Conservation (phyloP, 1,140 invertebrate genomes). For the Trichonephila clavipes region DNA sequence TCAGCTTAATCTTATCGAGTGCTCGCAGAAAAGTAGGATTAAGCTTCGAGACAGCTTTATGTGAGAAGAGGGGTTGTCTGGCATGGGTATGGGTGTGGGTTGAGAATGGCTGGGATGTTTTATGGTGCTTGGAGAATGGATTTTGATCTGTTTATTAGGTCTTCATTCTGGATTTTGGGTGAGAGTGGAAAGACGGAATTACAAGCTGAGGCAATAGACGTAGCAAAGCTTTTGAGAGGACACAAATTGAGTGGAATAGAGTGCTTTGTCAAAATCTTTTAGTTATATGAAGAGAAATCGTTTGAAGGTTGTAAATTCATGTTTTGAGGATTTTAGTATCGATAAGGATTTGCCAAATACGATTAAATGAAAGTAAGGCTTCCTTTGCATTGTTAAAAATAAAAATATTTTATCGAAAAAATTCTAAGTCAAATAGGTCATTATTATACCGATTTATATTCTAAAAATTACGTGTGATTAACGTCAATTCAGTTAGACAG, state of each 20-base stretch:
- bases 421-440: no score
- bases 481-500: no score
- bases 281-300: background rate
- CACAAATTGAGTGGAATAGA: background rate
- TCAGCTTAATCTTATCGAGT: conserved; percentile 65
- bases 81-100: background rate
- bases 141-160: conserved; percentile 60
- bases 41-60: conserved; percentile 59
- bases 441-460: no score
- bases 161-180: background rate
- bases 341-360: background rate
- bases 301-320: background rate
- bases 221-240: background rate
- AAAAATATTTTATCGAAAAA: no score
- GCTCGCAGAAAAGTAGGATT: conserved; percentile 56
- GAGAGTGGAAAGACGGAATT: background rate
- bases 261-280: no score
- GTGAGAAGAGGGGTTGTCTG: conserved; percentile 8
- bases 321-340: background rate
- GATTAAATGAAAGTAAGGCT: no score
- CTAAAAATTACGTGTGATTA: no score
- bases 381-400: no score
- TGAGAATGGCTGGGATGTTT: conserved; percentile 32
- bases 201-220: no score
- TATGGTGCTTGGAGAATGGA: conserved; percentile 1